phyloP scores from a whole-genome alignment of 2,797 vertebrate species.

The Gambusia yucatana region DNA sequence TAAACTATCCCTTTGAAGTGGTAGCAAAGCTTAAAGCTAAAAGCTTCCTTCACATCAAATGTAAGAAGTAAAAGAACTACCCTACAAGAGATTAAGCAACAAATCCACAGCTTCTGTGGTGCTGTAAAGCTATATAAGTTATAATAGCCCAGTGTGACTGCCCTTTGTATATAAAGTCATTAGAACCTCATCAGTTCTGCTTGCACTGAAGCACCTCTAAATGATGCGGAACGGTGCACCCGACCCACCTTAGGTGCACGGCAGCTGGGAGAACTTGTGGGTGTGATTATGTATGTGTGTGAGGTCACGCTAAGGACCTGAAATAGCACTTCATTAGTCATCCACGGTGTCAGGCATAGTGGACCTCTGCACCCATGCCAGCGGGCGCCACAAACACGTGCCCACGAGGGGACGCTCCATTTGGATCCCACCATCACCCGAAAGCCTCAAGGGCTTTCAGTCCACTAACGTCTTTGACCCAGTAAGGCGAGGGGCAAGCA shows the following conservation, averaged over 20 bases:
- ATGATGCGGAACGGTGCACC: constrained; percentile 76
- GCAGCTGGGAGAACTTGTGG: constrained; percentile 57
- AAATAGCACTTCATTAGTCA: constrained; percentile 85
- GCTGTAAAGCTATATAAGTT: constrained; percentile 9
- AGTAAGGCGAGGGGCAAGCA: constrained; percentile 63
- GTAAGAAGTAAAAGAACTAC: constrained; percentile 16
- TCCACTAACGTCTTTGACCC: constrained; percentile 71
- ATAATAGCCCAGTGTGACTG: constrained; percentile 62
- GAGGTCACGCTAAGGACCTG: constrained; percentile 71
- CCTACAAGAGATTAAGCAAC: constrained; percentile 13
- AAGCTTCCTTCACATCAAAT: not conserved
- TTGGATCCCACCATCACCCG: constrained; percentile 69
- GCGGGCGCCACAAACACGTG: constrained; percentile 66
- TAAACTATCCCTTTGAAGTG: not conserved
- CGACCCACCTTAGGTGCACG: constrained; percentile 47
- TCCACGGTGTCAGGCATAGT: constrained; percentile 61
- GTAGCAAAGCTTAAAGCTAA: not conserved
- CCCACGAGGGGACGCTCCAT: constrained; percentile 67
- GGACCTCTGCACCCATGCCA: constrained; percentile 57
- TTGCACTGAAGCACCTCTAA: constrained; percentile 77
- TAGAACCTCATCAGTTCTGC: constrained; percentile 79
- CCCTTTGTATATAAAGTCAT: constrained; percentile 80
- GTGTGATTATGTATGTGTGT: constrained; percentile 46
- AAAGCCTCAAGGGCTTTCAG: constrained; percentile 66
- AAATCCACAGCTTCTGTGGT: constrained; percentile 7